These are phyloP conservation scores for Artemia sinica DNA, from an alignment of 2,888 invertebrate genomes.

Conservation along the genomic window DNA sequence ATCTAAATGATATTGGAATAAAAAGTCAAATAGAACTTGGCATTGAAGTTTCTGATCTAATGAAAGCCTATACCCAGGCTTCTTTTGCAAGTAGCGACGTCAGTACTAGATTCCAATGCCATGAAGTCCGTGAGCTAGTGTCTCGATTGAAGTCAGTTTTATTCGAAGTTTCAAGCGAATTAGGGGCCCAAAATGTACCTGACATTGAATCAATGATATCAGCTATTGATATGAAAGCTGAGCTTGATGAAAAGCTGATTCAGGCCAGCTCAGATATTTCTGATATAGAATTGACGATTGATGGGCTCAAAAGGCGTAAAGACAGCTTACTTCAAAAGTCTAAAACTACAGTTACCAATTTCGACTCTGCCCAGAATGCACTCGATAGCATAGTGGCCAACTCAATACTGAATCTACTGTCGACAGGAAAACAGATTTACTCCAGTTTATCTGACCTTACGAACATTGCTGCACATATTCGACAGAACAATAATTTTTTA, in stretches of 20 bases:
- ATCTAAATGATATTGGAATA: neutral
- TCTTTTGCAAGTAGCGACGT: neutral
- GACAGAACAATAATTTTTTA: constrained; percentile 1
- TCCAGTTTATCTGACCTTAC: neutral
- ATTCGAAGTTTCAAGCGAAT: neutral
- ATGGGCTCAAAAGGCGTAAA: neutral
- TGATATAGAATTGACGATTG: neutral
- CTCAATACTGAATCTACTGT: neutral
- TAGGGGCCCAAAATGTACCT: neutral
- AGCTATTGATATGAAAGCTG: neutral
- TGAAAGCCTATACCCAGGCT: neutral
- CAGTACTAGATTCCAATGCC: neutral
- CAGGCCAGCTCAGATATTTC: neutral
- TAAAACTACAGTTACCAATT: neutral
- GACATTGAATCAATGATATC: neutral
- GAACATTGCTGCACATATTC: neutral
- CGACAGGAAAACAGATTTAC: neutral
- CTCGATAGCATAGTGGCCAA: neutral
- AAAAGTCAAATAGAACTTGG: neutral
- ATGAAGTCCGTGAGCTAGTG: neutral
- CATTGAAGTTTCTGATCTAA: neutral
- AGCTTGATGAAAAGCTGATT: neutral
- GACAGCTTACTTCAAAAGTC: neutral
- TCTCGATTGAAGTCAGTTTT: neutral
- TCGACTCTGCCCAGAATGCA: neutral